phyloP scores from a whole-genome alignment of 2,888 invertebrate species.

The Argynnis bischoffii region DNA sequence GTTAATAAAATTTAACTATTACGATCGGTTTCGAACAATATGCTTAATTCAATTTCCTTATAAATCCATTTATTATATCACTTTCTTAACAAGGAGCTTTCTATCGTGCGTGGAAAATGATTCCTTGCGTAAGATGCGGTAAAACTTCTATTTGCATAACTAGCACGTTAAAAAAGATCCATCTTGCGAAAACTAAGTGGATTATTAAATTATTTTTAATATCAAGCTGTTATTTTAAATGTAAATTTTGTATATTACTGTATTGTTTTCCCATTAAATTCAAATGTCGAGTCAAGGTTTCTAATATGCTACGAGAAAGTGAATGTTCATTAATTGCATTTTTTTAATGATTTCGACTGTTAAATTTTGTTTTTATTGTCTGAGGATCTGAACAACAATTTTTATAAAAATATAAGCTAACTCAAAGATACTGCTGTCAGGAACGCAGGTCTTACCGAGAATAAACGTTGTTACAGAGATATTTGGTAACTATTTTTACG shows the following conservation, averaged over 20 bases:
- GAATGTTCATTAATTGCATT: constrained; percentile 1
- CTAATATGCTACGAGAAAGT: constrained; percentile 26
- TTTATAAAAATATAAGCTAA: constrained; percentile 10
- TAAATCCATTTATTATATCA: constrained; percentile 35
- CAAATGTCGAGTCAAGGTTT: constrained; percentile 29
- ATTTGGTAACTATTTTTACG: constrained; percentile 16
- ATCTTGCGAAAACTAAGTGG: constrained; percentile 31
- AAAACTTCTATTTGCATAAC: constrained; percentile 41
- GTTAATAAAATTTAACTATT: constrained; percentile 36
- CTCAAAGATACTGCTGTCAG: constrained; percentile 11
- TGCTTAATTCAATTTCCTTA: constrained; percentile 33
- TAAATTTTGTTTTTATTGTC: constrained; percentile 17
- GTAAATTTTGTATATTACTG: constrained; percentile 20
- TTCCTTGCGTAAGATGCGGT: constrained; percentile 36
- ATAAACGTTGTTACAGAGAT: constrained; percentile 14
- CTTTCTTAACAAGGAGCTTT: constrained; percentile 36
- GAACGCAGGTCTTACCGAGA: constrained; percentile 17
- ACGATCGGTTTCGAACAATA: constrained; percentile 27
- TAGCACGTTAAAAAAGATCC: constrained; percentile 22
- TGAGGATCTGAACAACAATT: neutral
- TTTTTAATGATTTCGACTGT: constrained; percentile 3
- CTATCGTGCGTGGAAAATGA: constrained; percentile 32
- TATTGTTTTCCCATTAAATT: constrained; percentile 16
- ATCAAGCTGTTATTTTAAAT: constrained; percentile 3
- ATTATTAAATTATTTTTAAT: constrained; percentile 11